These are phyloP conservation scores for Cyclopterus lumpus DNA, from an alignment of 2,797 vertebrate species.

Conservation along the genomic window DNA sequence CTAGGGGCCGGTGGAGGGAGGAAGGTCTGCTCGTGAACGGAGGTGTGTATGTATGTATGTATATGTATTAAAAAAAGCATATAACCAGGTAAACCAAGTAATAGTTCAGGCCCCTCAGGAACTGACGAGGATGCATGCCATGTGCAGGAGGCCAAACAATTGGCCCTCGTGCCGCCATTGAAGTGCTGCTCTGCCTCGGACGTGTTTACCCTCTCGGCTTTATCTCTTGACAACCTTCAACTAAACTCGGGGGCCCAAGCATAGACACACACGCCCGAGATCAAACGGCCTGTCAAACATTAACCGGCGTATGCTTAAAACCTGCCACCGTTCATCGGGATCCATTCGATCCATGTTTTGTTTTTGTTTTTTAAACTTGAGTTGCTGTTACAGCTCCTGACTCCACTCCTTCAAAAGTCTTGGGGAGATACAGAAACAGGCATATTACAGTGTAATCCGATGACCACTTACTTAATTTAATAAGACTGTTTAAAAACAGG, in stretches of 20 bases:
- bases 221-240: constrained; percentile 77
- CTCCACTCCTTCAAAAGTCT: neutral
- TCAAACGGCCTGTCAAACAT: constrained; percentile 74
- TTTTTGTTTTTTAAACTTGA: constrained; percentile 3
- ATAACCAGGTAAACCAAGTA: neutral
- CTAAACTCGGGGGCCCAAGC: constrained; percentile 43
- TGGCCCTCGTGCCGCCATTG: constrained; percentile 33
- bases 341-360: neutral
- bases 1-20: too few species aligned
- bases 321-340: constrained; percentile 35
- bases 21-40: too few species aligned
- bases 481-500: neutral
- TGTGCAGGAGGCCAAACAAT: constrained; percentile 34
- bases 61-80: too few species aligned
- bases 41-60: too few species aligned
- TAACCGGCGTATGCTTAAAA: constrained; percentile 54
- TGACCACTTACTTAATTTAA: neutral
- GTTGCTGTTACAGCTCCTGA: neutral
- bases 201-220: constrained; percentile 58
- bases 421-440: neutral
- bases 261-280: constrained; percentile 34
- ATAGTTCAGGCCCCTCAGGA: constrained; percentile 21
- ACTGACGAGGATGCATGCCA: constrained; percentile 52
- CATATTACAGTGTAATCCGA: constrained; percentile 5
- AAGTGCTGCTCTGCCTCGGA: constrained; percentile 22